Conservation (phyloP, 2,113 vertebrate species). For the Silurus asotus region DNA sequence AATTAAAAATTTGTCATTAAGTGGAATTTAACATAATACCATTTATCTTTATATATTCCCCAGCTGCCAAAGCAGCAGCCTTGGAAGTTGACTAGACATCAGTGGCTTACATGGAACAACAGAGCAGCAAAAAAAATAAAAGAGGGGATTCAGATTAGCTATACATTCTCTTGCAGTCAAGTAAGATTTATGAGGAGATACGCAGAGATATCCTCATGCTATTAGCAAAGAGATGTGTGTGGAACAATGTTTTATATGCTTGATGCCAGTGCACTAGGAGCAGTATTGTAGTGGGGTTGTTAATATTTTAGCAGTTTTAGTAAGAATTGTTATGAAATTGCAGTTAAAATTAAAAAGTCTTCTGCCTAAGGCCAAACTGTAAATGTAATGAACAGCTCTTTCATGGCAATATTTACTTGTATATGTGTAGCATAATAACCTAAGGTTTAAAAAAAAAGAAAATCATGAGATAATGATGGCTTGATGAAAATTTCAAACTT, state of each 20-base stretch:
- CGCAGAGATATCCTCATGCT: constrained; percentile 5
- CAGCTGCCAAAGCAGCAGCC: constrained; percentile 91
- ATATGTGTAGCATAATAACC: constrained; percentile 15
- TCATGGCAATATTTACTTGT: neutral
- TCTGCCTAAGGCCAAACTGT: constrained; percentile 14
- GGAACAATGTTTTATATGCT: neutral
- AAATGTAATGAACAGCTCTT: constrained; percentile 22
- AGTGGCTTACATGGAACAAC: constrained; percentile 75
- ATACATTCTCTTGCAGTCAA: constrained; percentile 26
- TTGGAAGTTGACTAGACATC: constrained; percentile 92
- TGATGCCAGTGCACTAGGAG: constrained; percentile 9
- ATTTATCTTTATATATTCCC: constrained; percentile 98
- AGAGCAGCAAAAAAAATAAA: constrained; percentile 64
- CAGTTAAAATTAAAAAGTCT: neutral
- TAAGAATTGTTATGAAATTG: constrained; percentile 7
- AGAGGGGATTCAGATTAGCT: constrained; percentile 34
- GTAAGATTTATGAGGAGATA: constrained; percentile 34
- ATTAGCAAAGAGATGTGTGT: constrained; percentile 11
- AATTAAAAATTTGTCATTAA: constrained; percentile 96
- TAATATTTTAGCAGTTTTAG: neutral
- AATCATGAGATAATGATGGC: constrained; percentile 28
- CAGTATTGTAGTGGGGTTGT: neutral
- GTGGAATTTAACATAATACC: constrained; percentile 92
- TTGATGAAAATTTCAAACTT: constrained; percentile 26
- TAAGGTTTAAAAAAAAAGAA: constrained; percentile 12